These are phyloP conservation scores for Oceanodroma leucorhoa DNA, from an alignment of 2,797 vertebrate genomes.

Conservation along the genomic window DNA sequence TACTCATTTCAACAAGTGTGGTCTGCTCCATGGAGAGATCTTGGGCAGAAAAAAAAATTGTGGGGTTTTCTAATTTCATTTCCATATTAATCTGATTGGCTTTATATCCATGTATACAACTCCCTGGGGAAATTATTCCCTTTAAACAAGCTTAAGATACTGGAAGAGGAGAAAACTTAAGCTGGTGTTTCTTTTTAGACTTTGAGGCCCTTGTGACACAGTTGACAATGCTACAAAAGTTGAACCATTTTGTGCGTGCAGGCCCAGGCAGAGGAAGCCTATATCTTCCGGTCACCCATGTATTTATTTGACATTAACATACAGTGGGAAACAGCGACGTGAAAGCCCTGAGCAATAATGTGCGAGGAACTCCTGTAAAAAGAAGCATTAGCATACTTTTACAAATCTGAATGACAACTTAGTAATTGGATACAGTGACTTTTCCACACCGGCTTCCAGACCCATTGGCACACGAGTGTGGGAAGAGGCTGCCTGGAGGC, in stretches of 20 bases:
- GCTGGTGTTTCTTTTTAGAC: background rate
- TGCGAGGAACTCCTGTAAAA: background rate
- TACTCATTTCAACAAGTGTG: background rate
- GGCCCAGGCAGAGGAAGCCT: background rate
- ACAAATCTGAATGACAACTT: background rate
- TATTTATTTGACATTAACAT: background rate
- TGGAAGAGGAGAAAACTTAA: background rate
- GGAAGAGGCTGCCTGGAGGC: background rate
- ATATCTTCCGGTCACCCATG: background rate
- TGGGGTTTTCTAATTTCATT: background rate
- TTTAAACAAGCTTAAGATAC: background rate
- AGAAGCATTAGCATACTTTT: background rate
- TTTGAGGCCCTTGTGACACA: rapidly evolving
- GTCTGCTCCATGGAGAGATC: background rate
- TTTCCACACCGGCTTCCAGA: background rate
- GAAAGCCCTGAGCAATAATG: background rate
- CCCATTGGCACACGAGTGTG: background rate
- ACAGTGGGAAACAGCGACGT: background rate
- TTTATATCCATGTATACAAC: background rate
- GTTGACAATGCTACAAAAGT: background rate
- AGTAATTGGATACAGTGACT: background rate
- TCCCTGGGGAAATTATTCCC: background rate
- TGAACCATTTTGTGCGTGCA: background rate
- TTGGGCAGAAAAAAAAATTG: background rate
- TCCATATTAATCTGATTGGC: background rate